These are phyloP conservation scores for Oconnorella tubifera DNA, from an alignment of 2,888 invertebrate species.

Conservation along the genomic window DNA sequence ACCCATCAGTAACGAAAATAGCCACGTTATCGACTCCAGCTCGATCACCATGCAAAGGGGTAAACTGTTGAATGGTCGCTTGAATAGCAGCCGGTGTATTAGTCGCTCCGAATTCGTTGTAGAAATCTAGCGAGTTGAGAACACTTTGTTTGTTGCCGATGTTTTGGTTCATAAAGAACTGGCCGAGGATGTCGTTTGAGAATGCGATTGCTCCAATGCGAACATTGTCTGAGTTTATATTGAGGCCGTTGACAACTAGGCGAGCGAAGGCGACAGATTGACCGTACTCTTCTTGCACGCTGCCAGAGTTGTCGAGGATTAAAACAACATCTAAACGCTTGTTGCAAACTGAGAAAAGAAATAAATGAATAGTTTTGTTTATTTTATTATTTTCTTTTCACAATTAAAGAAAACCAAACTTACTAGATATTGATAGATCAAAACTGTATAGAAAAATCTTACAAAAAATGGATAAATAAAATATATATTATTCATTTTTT, in stretches of 20 bases:
- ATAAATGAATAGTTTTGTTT: no score
- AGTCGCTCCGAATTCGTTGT: slow-evolving; percentile 43
- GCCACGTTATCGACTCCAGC: slow-evolving; percentile 25
- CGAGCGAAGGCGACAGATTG: slow-evolving; percentile 28
- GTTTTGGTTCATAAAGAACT: slow-evolving; percentile 45
- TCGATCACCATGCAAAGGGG: slow-evolving; percentile 24
- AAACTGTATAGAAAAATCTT: no score
- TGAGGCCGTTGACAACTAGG: slow-evolving; percentile 28
- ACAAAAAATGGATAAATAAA: no score
- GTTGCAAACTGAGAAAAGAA: slow-evolving; percentile 36
- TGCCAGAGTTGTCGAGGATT: slow-evolving; percentile 36
- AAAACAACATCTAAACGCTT: slow-evolving; percentile 33
- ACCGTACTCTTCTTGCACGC: slow-evolving; percentile 29
- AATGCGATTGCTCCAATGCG: slow-evolving; percentile 33
- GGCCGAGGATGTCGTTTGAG: slow-evolving; percentile 18
- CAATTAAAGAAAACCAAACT: no score
- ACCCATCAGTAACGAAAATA: slow-evolving; percentile 34
- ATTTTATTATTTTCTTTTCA: no score
- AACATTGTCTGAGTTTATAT: slow-evolving; percentile 29
- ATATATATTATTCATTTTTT: no score
- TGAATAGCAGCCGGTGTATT: slow-evolving; percentile 43
- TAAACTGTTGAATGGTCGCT: slow-evolving; percentile 21
- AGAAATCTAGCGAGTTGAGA: slow-evolving; percentile 41
- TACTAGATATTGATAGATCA: no score
- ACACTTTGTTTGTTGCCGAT: slow-evolving; percentile 33